Conservation (phyloP, 2,888 invertebrate species). For the Dryobota labecula region DNA sequence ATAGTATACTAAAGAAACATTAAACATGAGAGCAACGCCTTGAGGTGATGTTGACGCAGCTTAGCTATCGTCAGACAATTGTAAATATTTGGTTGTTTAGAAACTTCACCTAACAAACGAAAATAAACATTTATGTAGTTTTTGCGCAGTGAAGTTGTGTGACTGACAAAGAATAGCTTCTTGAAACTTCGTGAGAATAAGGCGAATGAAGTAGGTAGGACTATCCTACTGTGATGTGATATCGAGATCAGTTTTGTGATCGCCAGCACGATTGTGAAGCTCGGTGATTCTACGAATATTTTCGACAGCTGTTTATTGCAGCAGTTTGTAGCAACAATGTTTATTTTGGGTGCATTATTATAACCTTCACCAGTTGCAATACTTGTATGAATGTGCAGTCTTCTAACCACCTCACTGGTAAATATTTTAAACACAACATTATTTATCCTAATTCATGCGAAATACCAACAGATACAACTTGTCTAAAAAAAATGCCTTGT, state of each 20-base stretch:
- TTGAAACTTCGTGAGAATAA: conserved; percentile 32
- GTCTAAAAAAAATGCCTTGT: neutral
- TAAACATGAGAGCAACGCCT: conserved; percentile 47
- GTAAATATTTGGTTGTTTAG: conserved; percentile 53
- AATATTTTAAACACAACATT: neutral
- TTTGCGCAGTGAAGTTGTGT: conserved; percentile 29
- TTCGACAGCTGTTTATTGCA: too few relatives aligned
- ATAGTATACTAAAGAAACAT: conserved; percentile 52
- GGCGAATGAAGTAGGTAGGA: neutral
- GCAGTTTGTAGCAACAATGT: neutral
- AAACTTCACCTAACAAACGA: conserved; percentile 20
- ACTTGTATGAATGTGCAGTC: neutral
- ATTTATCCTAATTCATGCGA: neutral
- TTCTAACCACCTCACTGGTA: neutral
- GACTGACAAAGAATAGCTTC: conserved; percentile 7
- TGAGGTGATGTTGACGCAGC: conserved; percentile 28
- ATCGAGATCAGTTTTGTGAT: neutral
- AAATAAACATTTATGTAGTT: conserved; percentile 29
- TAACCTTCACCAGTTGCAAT: neutral
- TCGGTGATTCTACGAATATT: neutral
- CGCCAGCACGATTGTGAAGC: neutral
- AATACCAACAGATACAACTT: neutral
- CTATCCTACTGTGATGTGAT: neutral
- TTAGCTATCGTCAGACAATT: conserved; percentile 43
- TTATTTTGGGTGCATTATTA: neutral